A percentile compares a stretch with the other conserved stretches of the same genome.
These are phyloP conservation scores for Laterallus jamaicensis DNA, from an alignment of 2,113 vertebrate genomes.

Conservation along the genomic window DNA sequence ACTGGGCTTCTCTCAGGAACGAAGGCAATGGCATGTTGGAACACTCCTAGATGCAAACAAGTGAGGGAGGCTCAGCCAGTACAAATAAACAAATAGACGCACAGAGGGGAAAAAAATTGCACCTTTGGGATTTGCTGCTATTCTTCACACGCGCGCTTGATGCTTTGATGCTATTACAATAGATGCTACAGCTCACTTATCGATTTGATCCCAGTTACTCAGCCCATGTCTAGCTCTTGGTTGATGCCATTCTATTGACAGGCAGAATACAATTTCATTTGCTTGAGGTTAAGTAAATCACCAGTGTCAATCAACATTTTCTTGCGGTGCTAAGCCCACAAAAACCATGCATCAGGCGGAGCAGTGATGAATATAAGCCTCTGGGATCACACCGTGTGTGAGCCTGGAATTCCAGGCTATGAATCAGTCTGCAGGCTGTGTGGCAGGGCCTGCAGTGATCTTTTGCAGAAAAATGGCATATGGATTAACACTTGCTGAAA, in stretches of 20 bases:
- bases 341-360: not conserved
- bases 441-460: not conserved
- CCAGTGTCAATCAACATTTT: not conserved
- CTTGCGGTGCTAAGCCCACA: not conserved
- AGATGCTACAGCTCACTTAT: not conserved
- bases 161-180: not conserved
- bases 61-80: not conserved
- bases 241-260: not conserved
- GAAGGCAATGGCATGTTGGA: not conserved
- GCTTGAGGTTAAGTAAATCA: not conserved
- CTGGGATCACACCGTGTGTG: not conserved
- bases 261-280: not conserved
- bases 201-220: not conserved
- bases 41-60: constrained; percentile 12
- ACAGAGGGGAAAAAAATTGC: not conserved
- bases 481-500: constrained; percentile 3
- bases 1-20: not conserved
- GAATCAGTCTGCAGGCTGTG: not conserved
- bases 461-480: not conserved
- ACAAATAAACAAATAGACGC: not conserved
- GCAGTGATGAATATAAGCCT: not conserved
- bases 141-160: not conserved
- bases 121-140: not conserved
- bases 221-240: not conserved
- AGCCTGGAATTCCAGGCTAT: constrained; percentile 45